A percentile compares a stretch with the other conserved stretches of the same genome.
Conservation (phyloP, 2,113 vertebrate genomes). For the Tragelaphus imberbis region DNA sequence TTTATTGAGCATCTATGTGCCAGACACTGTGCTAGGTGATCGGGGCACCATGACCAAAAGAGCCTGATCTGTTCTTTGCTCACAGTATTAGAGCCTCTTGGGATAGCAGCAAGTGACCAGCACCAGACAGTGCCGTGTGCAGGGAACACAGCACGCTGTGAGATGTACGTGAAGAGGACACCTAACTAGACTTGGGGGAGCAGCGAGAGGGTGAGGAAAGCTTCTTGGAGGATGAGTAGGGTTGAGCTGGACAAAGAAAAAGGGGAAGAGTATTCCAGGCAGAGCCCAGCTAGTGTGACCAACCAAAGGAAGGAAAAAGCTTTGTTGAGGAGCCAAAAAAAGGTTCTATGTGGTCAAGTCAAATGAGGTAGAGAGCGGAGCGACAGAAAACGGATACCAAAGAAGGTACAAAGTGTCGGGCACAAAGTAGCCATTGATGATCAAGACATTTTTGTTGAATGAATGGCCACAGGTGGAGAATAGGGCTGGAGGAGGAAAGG, state of each 20-base stretch:
- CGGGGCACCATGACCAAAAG: background rate
- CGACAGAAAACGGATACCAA: background rate
- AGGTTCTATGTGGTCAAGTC: background rate
- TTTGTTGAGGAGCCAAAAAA: background rate
- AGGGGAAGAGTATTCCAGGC: background rate
- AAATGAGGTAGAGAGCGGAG: background rate
- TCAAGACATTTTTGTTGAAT: background rate
- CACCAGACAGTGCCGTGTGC: background rate
- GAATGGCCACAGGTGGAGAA: background rate
- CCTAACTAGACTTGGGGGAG: background rate
- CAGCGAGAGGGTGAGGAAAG: background rate
- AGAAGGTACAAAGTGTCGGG: background rate
- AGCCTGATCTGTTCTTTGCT: background rate
- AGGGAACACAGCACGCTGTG: background rate
- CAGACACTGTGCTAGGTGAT: background rate
- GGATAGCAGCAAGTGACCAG: background rate
- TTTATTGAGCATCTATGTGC: background rate
- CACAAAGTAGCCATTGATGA: background rate
- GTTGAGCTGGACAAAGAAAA: background rate
- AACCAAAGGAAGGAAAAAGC: background rate
- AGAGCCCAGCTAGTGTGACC: background rate
- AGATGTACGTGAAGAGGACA: background rate
- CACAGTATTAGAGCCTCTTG: background rate
- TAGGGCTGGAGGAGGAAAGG: background rate
- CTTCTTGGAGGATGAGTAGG: background rate